phyloP scores from a whole-genome alignment of 2,888 invertebrate genomes.

The Lithophane socia region DNA sequence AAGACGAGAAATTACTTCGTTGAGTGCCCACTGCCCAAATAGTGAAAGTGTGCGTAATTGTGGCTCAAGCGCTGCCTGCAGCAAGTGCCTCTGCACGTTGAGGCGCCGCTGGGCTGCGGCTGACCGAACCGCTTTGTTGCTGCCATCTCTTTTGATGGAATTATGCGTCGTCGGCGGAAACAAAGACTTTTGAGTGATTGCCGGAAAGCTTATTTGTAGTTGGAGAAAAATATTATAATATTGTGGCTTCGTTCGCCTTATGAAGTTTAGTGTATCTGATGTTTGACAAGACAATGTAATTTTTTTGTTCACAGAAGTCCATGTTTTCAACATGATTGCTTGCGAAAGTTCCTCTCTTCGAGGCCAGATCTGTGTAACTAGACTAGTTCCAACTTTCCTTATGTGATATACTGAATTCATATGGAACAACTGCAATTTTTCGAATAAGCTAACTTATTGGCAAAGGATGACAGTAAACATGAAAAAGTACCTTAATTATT shows the following conservation, averaged over 20 bases:
- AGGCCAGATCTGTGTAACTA: not conserved
- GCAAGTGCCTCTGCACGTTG: constrained; percentile 41
- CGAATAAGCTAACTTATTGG: not conserved
- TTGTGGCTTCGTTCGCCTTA: not conserved
- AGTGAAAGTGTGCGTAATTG: constrained; percentile 80
- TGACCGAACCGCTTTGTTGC: constrained; percentile 26
- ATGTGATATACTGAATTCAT: not conserved
- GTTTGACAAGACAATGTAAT: constrained; percentile 7
- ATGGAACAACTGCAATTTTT: too few species aligned
- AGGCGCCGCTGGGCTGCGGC: constrained; percentile 20
- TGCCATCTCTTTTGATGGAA: constrained; percentile 27
- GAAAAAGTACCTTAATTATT: too few species aligned
- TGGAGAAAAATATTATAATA: constrained; percentile 3
- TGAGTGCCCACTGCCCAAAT: constrained; percentile 69
- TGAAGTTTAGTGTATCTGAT: not conserved
- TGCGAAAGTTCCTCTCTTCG: not conserved
- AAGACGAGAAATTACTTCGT: constrained; percentile 65
- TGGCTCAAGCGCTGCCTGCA: constrained; percentile 52
- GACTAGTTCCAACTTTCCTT: not conserved
- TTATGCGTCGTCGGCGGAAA: constrained; percentile 4
- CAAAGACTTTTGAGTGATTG: constrained; percentile 26
- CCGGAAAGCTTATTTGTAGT: not conserved
- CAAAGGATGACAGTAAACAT: not conserved
- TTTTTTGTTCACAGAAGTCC: constrained; percentile 9
- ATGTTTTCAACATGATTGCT: not conserved